phyloP scores from a whole-genome alignment of 2,888 invertebrate species.

The Alentia gelatinosa region DNA sequence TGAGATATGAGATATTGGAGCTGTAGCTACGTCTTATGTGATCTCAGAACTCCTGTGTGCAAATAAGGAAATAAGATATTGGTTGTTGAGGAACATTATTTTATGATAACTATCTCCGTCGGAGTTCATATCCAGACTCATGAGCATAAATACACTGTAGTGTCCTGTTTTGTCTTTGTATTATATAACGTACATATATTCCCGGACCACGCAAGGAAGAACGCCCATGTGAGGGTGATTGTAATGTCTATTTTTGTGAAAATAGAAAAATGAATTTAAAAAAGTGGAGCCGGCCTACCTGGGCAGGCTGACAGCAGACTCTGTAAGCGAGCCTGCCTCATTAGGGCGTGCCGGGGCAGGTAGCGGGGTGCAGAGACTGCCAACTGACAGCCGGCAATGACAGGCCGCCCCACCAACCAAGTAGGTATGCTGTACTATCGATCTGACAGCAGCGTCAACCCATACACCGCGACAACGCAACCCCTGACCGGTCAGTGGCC shows the following conservation, averaged over 20 bases:
- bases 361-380: not conserved
- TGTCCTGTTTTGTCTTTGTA: no score
- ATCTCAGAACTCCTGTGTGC: no score
- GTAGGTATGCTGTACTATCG: not conserved
- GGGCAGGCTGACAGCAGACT: not conserved
- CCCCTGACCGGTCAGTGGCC: not conserved
- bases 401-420: not conserved
- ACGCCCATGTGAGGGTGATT: not conserved
- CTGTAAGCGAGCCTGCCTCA: not conserved
- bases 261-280: no score
- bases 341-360: not conserved
- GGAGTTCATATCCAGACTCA: no score
- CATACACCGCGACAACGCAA: not conserved
- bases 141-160: no score
- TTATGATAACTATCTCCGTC: no score
- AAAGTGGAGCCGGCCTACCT: not conserved
- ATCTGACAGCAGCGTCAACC: not conserved
- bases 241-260: not conserved
- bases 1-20: no score
- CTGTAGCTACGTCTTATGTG: no score
- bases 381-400: not conserved
- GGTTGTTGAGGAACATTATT: no score
- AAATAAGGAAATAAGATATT: no score
- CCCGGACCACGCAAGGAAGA: not conserved
- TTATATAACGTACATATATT: not conserved